These are phyloP conservation scores for Brevipalpus yothersi DNA, from an alignment of 1,140 invertebrate genomes.

Conservation along the genomic window DNA sequence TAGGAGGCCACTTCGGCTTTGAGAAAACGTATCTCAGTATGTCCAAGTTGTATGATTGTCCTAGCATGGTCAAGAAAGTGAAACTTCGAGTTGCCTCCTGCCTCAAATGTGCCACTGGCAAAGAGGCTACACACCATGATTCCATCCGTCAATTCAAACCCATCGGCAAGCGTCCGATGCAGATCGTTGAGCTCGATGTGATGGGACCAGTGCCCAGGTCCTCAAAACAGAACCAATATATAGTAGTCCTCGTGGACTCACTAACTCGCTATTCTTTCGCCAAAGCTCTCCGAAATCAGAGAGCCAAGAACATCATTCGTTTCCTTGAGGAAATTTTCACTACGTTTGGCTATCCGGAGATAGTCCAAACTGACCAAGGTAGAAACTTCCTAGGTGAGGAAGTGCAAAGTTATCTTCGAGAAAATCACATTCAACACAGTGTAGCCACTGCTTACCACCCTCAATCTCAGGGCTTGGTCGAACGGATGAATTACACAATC, in stretches of 20 bases:
- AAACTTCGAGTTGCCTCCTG: too few relatives aligned
- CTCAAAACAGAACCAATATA: not conserved
- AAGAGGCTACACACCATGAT: too few relatives aligned
- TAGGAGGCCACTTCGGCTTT: too few relatives aligned
- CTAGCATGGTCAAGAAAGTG: too few relatives aligned
- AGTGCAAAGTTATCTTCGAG: not conserved
- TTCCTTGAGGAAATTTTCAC: not conserved
- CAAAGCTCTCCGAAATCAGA: not conserved
- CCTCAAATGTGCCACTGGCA: too few relatives aligned
- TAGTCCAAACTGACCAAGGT: too few relatives aligned
- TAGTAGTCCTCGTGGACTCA: not conserved
- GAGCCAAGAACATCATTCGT: not conserved
- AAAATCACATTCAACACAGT: not conserved
- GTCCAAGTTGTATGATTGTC: too few relatives aligned
- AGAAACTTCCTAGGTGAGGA: too few relatives aligned
- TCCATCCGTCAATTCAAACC: too few relatives aligned
- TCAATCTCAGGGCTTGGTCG: not conserved
- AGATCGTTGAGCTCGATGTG: not conserved
- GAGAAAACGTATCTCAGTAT: too few relatives aligned
- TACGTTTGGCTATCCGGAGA: not conserved
- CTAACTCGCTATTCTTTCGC: not conserved
- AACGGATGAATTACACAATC: slow-evolving; percentile 3
- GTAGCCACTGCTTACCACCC: not conserved
- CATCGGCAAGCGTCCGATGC: not conserved
- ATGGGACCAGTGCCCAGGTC: not conserved